Evolutionary conservation across 2,888 invertebrate species (phyloP), one percentile per base, ranked within the genome.

Genomic region (Plusia festucae): DNA sequence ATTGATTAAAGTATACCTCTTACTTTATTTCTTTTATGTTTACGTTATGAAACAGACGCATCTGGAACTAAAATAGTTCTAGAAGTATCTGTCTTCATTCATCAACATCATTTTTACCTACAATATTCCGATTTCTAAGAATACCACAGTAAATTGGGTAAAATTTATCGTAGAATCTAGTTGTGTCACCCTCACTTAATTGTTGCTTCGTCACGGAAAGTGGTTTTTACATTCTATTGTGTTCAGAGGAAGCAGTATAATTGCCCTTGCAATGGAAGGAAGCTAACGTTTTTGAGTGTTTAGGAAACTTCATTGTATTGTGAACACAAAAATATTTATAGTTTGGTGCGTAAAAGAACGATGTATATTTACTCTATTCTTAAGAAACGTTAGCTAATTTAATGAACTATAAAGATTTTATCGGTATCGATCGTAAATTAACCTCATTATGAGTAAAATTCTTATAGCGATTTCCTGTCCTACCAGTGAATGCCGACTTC

Each of bases 221-320:
- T 86, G 87, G 82, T 86, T 93, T 91, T 91, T 88, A 88, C 89
- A 86, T 91, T 88, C 87, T 85, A 91, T 93, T 93, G 93, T 93
- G 81, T 85, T 81, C 77, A 79, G 86, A 90, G 93, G 93, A 94
- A 93, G 90, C 85, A 84, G 86, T 88, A 89, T 92, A 92, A 92
- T 93, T 92, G 91, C 88, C 87, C 87, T 88, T 88, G 85, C 85
- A 80, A 79, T 85, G 88, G 88, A 85, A 91, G 91, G 92, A 91
- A 93, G 87, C 84, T 68, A 79, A 74, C 83, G 82, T 89, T 91
- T 90, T 89, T 89, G 81, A 85, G 79, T 86, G 83, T 83, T 85
- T 85, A 85, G 86, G 88, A 90, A 90, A 87, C 82, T 69, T 83
- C 70, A 77, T 79, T 81, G 79, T 81, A 52, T 70, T 56, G n/a